Evolutionary conservation across 2,113 vertebrate species (phyloP), one percentile per base, ranked within the genome.

Genomic region (Dromas ardeola): DNA sequence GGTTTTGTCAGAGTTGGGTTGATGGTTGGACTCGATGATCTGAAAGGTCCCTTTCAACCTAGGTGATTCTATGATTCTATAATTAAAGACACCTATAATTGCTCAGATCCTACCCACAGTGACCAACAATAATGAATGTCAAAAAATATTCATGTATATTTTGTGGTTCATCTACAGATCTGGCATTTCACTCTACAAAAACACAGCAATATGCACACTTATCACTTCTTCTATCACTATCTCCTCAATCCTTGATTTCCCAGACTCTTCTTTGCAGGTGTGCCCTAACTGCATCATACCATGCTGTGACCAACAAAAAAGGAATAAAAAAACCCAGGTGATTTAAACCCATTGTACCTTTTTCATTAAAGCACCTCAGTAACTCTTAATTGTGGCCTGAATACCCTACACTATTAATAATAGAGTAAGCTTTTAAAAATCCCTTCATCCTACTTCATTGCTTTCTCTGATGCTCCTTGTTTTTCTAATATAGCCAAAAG

Each of bases 81-180:
- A 11, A 49, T 49, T 49, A 71, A 6, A 84, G 65, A 50, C 47
- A 76, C 6, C 66, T 49, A 49, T 49, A 49, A 49, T 7, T 30
- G 10, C 29, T 55, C 77, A 91, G 58, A 61, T 49, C 20, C 32
- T 40, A 83, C 11, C 13, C 22, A 50, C 36, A 53, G 53, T 9
- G 72, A 93, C 50, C 7, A 2, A 86, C 10, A 23, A 11, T 29
- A 59, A 36, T 0, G 0, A 32, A 29, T 11, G 9, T 13, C 15
- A 59, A 73, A 93, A 67, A 55, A 30, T 7, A 63, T 19, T 50
- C 9, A 61, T 1, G 1, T 26, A 11, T 40, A 7, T 73, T 90
- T 77, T 71, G 45, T 43, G n/a, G 32, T 42, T 82, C 23, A 23
- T n/a, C 20, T 55, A 52, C 15, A 80, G 45, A 92, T 36, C 21